Conservation (phyloP, 2,888 invertebrate species). For the Drosophila recens region DNA sequence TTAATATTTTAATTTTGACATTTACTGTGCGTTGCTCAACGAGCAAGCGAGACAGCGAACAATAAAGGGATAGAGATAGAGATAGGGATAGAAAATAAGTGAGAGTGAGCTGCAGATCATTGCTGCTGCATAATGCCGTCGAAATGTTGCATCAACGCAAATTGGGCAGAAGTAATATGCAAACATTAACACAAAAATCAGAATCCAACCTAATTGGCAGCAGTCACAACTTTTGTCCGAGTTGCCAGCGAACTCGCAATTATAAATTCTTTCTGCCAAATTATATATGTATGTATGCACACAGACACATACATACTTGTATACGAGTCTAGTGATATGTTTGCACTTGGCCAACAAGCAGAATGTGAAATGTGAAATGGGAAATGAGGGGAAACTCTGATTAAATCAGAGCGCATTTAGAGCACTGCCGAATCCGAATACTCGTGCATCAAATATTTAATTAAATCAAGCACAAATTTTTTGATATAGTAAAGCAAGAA, state of each 20-base stretch:
- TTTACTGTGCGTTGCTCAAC: constrained; percentile 39
- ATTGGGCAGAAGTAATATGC: constrained; percentile 73
- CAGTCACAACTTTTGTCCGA: constrained; percentile 49
- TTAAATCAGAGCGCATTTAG: constrained; percentile 23
- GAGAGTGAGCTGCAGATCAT: constrained; percentile 13
- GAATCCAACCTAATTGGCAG: constrained; percentile 68
- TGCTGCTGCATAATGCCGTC: constrained; percentile 27
- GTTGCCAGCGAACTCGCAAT: constrained; percentile 34
- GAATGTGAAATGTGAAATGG: not conserved
- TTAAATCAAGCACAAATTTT: constrained; percentile 9
- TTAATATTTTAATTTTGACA: constrained; percentile 77
- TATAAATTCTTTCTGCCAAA: constrained; percentile 33
- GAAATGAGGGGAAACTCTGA: constrained; percentile 4
- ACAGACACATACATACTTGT: not conserved
- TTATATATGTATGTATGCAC: constrained; percentile 8
- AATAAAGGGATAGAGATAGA: not conserved
- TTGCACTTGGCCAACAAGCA: constrained; percentile 14
- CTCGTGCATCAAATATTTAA: constrained; percentile 8
- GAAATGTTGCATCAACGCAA: constrained; percentile 59
- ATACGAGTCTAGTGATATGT: constrained; percentile 23
- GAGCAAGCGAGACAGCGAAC: not conserved
- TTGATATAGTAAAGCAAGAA: not conserved
- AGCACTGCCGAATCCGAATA: not conserved
- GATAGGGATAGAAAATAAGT: not conserved
- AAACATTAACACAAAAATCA: constrained; percentile 65